Base-by-base conservation (phyloP, 2,888 invertebrate genomes). In the Phyllotreta striolata region DNA sequence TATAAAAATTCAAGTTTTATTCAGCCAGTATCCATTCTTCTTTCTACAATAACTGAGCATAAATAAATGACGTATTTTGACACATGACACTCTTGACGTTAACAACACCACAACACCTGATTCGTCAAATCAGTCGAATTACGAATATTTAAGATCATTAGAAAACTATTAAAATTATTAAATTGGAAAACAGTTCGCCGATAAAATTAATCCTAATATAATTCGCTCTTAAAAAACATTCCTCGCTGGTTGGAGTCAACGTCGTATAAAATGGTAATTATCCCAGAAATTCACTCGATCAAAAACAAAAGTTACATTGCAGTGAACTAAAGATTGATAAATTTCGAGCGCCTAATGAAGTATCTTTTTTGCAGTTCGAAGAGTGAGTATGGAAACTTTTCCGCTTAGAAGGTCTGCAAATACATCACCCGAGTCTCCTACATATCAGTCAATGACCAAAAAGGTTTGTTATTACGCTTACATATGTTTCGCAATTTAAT, bases 321-420 rank as follows among this genome's bases (percentile, higher is more conserved):
- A 59, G 9, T 60, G 35, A 60, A 60, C 34, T 59, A 41, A 38
- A 52, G 37, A 49, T 41, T 35, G 58, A 51, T 37, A 24, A 37
- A 35, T 49, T 39, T 51, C 4, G 12, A 34, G 41, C 14, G 14
- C 40, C 41, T 12, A 51, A 59, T 64, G 55, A 46, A 52, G 6
- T 44, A 37, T 44, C n/a, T 57, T 61, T 13, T 12, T 75, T 74
- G 54, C 70, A 77, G 78, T 75, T 76, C 67, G 72, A 65, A 69
- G 72, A 69, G 70, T 79, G 76, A 79, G 79, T 76, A 89, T 90
- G 89, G 89, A 90, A 86, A 89, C 88, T 83, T 88, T 86, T 83
- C 89, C 89, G 79, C 82, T 89, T 79, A 89, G 87, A 82, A 75
- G 76, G 70, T 86, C 86, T 74, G 82, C 83, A 72, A 74, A 77